phyloP scores from a whole-genome alignment of 2,797 vertebrate species.

The Enoplosus armatus region DNA sequence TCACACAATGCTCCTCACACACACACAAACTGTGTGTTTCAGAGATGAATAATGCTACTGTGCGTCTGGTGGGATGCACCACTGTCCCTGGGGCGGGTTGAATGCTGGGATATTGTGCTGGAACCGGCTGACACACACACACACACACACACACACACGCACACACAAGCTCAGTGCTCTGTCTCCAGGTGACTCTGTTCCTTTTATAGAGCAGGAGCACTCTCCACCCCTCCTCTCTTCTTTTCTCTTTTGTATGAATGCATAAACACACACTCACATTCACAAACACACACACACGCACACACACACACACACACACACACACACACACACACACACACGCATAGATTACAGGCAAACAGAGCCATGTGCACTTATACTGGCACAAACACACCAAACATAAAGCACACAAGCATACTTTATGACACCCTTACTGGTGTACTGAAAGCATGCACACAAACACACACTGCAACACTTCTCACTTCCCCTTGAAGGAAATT shows the following conservation, averaged over 20 bases:
- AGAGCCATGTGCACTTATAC: conserved; percentile 33
- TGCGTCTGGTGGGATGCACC: conserved; percentile 76
- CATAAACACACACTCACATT: conserved; percentile 37
- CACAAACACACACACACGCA: conserved; percentile 3
- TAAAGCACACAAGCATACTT: conserved; percentile 28
- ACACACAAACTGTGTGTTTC: conserved; percentile 55
- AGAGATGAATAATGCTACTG: conserved; percentile 83
- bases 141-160: conserved; percentile 21
- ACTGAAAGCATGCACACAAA: conserved; percentile 34
- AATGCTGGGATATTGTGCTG: conserved; percentile 72
- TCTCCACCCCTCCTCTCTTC: conserved; percentile 43
- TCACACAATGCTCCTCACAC: conserved; percentile 21
- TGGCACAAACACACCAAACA: conserved; percentile 40
- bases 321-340: conserved; percentile 27
- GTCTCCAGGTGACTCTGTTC: conserved; percentile 77
- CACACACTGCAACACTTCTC: conserved; percentile 43
- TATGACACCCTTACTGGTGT: conserved; percentile 39
- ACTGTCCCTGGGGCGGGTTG: conserved; percentile 72
- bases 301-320: conserved; percentile 13
- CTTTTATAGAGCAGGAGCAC: conserved; percentile 64
- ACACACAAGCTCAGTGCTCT: conserved; percentile 37
- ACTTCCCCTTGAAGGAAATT: conserved; percentile 52
- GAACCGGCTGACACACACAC: conserved; percentile 62
- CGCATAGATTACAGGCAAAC: conserved; percentile 37
- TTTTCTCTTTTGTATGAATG: conserved; percentile 59